Conservation (phyloP, 2,113 vertebrate genomes). For the Beaufortia kweichowensis region DNA sequence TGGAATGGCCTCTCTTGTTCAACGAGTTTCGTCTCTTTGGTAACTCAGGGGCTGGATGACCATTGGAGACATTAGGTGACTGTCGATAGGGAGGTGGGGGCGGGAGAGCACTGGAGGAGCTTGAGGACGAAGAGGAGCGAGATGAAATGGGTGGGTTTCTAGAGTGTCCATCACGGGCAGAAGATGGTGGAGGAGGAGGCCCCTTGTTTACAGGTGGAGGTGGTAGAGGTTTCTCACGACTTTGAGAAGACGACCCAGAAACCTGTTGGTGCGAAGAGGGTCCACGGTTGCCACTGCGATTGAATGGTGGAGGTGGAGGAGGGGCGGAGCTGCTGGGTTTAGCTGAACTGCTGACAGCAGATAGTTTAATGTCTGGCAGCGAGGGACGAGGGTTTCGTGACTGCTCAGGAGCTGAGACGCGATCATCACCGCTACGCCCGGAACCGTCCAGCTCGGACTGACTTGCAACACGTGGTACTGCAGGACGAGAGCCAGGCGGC, state of each 20-base stretch:
- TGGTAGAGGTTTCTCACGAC: slow-evolving; percentile 79
- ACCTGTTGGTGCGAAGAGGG: slow-evolving; percentile 68
- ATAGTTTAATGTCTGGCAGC: slow-evolving; percentile 83
- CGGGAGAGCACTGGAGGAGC: slow-evolving; percentile 76
- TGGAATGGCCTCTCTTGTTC: slow-evolving; percentile 81
- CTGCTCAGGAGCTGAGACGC: slow-evolving; percentile 75
- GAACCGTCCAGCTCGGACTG: slow-evolving; percentile 57
- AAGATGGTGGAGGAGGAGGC: slow-evolving; percentile 67
- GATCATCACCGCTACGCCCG: slow-evolving; percentile 75
- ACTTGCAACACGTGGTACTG: slow-evolving; percentile 80
- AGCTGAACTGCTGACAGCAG: slow-evolving; percentile 68
- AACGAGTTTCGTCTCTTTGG: slow-evolving; percentile 95
- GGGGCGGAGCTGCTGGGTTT: slow-evolving; percentile 90
- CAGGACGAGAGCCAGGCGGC: slow-evolving; percentile 77
- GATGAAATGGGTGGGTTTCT: slow-evolving; percentile 79
- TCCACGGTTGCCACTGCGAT: slow-evolving; percentile 68
- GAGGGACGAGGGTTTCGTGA: slow-evolving; percentile 85
- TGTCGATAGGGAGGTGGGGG: slow-evolving; percentile 86
- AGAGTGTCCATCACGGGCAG: slow-evolving; percentile 65
- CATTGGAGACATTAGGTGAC: slow-evolving; percentile 80
- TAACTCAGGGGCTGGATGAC: slow-evolving; percentile 87
- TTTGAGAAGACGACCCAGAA: slow-evolving; percentile 70
- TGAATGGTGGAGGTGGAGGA: slow-evolving; percentile 83
- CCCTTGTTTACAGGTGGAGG: slow-evolving; percentile 71
- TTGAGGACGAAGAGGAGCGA: slow-evolving; percentile 70